A percentile compares a stretch with the other conserved stretches of the same genome.
Evolutionary conservation across 1,140 invertebrate species (phyloP).

Genomic region (Cotesia typhae): DNA sequence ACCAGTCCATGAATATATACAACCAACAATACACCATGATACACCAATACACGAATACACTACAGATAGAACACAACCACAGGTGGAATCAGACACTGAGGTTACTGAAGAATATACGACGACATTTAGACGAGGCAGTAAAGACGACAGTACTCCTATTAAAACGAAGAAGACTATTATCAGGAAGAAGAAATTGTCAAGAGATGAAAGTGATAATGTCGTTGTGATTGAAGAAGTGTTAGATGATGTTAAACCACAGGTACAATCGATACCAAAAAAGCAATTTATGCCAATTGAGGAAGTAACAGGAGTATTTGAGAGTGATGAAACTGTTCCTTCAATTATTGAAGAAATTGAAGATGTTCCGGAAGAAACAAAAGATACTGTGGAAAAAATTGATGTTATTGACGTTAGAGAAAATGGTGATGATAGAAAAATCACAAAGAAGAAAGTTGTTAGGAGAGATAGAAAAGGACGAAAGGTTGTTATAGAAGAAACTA

Average conservation of each 20-base stretch:
- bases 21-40: conserved; percentile 51
- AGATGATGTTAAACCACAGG: conserved; percentile 50
- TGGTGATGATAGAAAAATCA: conserved; percentile 37
- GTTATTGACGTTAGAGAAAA: conserved; percentile 37
- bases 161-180: conserved; percentile 62
- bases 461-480: conserved; percentile 31
- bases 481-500: conserved; percentile 24
- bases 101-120: conserved; percentile 62
- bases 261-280: conserved; percentile 57
- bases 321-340: conserved; percentile 50
- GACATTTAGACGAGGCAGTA: conserved; percentile 58
- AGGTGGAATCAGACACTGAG: conserved; percentile 59
- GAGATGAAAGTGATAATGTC: conserved; percentile 46
- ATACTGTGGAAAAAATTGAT: conserved; percentile 27
- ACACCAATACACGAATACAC: conserved; percentile 62
- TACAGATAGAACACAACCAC: conserved; percentile 48
- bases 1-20: conserved; percentile 61
- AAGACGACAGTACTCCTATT: conserved; percentile 61
- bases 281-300: conserved; percentile 61
- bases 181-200: conserved; percentile 47
- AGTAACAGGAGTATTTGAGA: conserved; percentile 46
- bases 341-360: conserved; percentile 44
- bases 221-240: conserved; percentile 63
- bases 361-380: conserved; percentile 23
- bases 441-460: conserved; percentile 48